Evolutionary conservation across 1,140 invertebrate genomes (phyloP), one percentile per base, ranked within the genome.

Genomic region (Aphidius gifuensis): DNA sequence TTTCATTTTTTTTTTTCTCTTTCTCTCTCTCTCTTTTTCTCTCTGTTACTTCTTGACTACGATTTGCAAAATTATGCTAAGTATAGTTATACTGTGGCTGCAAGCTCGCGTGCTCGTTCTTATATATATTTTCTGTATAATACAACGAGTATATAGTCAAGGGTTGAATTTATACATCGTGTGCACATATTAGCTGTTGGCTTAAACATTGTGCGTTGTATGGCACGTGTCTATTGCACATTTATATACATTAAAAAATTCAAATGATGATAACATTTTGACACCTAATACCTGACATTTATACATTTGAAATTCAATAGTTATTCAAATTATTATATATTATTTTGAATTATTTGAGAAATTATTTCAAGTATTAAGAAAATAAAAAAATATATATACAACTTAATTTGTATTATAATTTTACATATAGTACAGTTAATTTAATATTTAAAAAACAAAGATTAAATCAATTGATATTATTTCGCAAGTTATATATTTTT

Each of bases 31-130:
- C 16, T 16, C 16, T 16, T 60, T 61, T 49, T 38, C 39, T 57
- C 8, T 60, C 47, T 57, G 56, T 43, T 68, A 73, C 68, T 71
- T 74, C 53, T 76, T 75, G 71, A 73, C 69, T 64, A 69, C 70
- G 74, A 74, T 74, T 77, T 73, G 66, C 74, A 66, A 77, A 75
- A 77, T 77, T 77, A 77, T 77, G 74, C 74, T 73, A 76, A 75
- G 70, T 66, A 63, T 61, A 69, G 58, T 54, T 32, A 32, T 32
- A 62, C 64, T 21, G 61, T 55, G 59, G 53, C 38, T 60, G 65
- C 62, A 65, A n/a, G 50, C 58, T 64, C 60, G 62, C 64, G 58
- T 64, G 64, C 53, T 54, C 9, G 21, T n/a, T 8, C 23, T 55
- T 58, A 48, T 32, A 32, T 58, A 48, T 32, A 32, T 32, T 32